Base-by-base conservation (phyloP, 2,113 vertebrate genomes). In the Hirundichthys speculiger region DNA sequence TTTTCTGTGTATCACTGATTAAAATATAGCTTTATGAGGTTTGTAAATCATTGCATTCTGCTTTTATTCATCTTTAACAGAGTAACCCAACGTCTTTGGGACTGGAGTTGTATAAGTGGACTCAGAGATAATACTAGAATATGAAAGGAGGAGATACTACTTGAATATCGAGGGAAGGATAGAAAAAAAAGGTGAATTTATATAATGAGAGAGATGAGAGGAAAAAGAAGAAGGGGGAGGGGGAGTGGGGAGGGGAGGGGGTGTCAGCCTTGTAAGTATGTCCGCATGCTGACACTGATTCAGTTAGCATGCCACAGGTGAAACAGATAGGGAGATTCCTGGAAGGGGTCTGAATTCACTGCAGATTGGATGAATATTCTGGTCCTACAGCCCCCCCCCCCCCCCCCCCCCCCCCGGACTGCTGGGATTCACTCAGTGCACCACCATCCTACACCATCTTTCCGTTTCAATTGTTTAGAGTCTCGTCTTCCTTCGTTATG, bases 271-370 rank as follows among this genome's bases (percentile, higher is more conserved):
- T 84, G 79, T 91, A 86, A 91, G 86, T 90, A 89, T 75, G 78
- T 86, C 86, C 59, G 89, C 90, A 93, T 92, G 92, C 91, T 73
- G 77, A 92, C 92, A 92, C 78, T 90, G 90, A 91, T 91, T 88
- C 84, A 86, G 91, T 92, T 92, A 92, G 89, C 91, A 92, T 92
- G 92, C 91, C 85, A 93, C 85, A 89, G 73, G 88, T 90, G 90
- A 89, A 89, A 90, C 85, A 90, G 87, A 90, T 84, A 80, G 85
- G 91, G 90, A 91, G 91, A 91, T 90, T 91, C 88, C 88, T 90
- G 90, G 91, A 93, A 92, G 91, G 91, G 91, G 91, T 92, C 89
- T 83, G 86, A 91, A 90, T 86, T 39, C 75, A 73, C 82, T 74
- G 51, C 58, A 75, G 40, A 72, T 22, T 53, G 40, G 63, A 64